These are phyloP conservation scores for Saturnia pavonia DNA, from an alignment of 2,888 invertebrate genomes.

Conservation along the genomic window DNA sequence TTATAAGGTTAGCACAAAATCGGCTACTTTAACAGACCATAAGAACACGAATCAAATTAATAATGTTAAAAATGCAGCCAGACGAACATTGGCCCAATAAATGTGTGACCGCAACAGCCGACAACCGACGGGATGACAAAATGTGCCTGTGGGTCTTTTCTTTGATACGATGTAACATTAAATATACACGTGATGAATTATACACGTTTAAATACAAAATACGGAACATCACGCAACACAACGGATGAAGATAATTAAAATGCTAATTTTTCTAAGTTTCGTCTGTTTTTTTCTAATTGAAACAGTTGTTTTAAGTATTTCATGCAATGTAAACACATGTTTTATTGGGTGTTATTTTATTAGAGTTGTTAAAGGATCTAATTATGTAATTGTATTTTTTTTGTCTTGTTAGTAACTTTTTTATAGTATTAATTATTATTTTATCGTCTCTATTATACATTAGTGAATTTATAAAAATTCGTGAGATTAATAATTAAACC, in stretches of 20 bases:
- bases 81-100: constrained; percentile 55
- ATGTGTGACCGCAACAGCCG: constrained; percentile 52
- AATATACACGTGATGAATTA: constrained; percentile 28
- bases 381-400: background rate
- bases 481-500: background rate
- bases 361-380: background rate
- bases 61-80: constrained; percentile 78
- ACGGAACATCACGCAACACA: constrained; percentile 24
- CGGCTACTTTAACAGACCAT: constrained; percentile 70
- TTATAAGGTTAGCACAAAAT: constrained; percentile 72
- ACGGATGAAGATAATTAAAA: constrained; percentile 19
- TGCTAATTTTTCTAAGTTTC: constrained; percentile 20
- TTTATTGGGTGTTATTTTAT: background rate
- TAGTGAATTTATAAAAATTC: background rate
- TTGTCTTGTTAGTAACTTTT: background rate
- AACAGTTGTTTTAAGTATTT: constrained; percentile 1
- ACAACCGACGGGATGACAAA: constrained; percentile 49
- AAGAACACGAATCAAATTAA: constrained; percentile 76
- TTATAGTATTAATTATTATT: background rate
- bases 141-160: constrained; percentile 46
- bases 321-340: background rate
- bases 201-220: constrained; percentile 24
- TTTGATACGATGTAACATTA: constrained; percentile 39
- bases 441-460: background rate
- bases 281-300: background rate